A percentile compares a stretch with the other conserved stretches of the same genome.
phyloP scores from a whole-genome alignment of 2,113 vertebrate genomes.

The Oncorhynchus kisutch region DNA sequence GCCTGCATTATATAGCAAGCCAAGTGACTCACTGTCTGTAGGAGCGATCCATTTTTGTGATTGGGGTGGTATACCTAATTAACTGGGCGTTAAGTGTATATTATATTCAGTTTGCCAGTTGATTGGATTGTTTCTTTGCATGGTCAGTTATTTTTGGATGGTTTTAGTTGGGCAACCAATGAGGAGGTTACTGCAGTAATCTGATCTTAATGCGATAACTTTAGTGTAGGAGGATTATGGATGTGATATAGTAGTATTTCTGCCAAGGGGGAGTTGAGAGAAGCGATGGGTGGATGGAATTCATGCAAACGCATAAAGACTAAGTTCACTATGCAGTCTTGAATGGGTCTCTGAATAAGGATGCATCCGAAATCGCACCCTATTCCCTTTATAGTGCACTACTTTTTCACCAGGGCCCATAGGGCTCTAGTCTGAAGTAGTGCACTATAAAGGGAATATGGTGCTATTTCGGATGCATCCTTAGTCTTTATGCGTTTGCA shows the following conservation, averaged over 20 bases:
- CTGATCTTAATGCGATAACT: slow-evolving; percentile 67
- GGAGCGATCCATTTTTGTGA: too few relatives aligned
- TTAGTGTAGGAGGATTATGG: slow-evolving; percentile 69
- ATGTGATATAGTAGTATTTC: slow-evolving; percentile 62
- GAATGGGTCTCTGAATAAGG: slow-evolving; percentile 34
- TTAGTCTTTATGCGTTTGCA: too few relatives aligned
- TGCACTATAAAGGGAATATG: too few relatives aligned
- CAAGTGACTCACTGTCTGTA: too few relatives aligned
- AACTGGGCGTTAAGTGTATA: neutral
- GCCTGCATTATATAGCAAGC: too few relatives aligned
- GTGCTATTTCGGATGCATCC: too few relatives aligned
- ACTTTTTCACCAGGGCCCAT: too few relatives aligned
- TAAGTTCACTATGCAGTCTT: slow-evolving; percentile 17
- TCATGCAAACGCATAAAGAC: neutral
- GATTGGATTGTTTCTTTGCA: slow-evolving; percentile 27
- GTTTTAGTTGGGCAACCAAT: slow-evolving; percentile 55
- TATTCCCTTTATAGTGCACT: too few relatives aligned
- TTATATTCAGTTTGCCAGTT: neutral
- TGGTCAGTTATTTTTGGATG: slow-evolving; percentile 44
- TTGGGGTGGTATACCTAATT: too few relatives aligned
- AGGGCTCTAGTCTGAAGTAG: too few relatives aligned
- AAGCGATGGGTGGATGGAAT: slow-evolving; percentile 47
- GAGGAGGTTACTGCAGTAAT: slow-evolving; percentile 64
- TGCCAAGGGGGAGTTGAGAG: slow-evolving; percentile 53
- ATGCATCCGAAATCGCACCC: slow-evolving; percentile 3